A percentile compares a stretch with the other conserved stretches of the same genome.
phyloP scores from a whole-genome alignment of 92 coral and sea anemone genomes.

The Zoanthus sociatus region DNA sequence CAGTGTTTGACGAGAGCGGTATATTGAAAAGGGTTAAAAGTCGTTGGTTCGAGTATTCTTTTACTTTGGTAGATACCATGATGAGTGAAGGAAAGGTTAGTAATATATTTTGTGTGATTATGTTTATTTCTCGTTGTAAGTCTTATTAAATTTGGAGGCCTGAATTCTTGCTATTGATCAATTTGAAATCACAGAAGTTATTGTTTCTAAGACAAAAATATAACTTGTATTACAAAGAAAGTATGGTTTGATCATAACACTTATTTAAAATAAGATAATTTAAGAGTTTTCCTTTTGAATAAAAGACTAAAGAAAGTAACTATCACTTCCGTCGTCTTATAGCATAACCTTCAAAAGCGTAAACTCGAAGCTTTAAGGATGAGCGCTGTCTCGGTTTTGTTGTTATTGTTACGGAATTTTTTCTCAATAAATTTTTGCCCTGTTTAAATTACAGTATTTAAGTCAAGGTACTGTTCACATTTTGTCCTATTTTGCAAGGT shows the following conservation, averaged over 20 bases:
- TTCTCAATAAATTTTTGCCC: background rate
- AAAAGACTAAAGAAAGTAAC: no score
- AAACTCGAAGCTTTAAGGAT: background rate
- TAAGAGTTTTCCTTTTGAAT: background rate
- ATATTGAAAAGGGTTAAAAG: slow-evolving; percentile 4
- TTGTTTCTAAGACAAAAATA: slow-evolving; percentile 17
- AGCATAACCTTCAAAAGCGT: background rate
- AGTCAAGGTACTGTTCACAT: background rate
- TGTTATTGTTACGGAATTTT: background rate
- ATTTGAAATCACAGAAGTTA: background rate
- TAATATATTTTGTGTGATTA: background rate
- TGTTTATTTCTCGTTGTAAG: background rate
- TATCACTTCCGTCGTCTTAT: background rate
- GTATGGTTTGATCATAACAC: background rate
- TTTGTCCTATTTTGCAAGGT: slow-evolving; percentile 7
- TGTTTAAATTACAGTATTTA: background rate
- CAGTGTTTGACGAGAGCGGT: slow-evolving; percentile 31
- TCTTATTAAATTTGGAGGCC: background rate
- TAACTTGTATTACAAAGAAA: background rate
- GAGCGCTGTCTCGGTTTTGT: background rate
- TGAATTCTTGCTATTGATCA: background rate
- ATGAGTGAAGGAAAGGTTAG: slow-evolving; percentile 49
- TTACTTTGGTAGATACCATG: slow-evolving; percentile 5
- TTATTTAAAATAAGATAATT: slow-evolving; percentile 1
- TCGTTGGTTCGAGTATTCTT: background rate